Conservation (phyloP, 2,888 invertebrate species). For the Hesperia comma region DNA sequence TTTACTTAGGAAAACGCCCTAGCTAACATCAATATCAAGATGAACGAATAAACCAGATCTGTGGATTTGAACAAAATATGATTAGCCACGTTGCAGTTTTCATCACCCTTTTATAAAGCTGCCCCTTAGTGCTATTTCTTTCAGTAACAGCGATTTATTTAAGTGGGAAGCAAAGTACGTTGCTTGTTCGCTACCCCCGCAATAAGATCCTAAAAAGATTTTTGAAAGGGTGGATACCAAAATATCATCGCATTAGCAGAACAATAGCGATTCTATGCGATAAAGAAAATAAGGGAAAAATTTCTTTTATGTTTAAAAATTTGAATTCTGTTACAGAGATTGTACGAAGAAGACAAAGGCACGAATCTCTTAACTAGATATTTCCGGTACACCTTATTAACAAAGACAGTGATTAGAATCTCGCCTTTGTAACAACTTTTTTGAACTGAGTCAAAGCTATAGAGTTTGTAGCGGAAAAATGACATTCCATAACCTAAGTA, state of each 20-base stretch:
- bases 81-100: conserved; percentile 68
- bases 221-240: conserved; percentile 56
- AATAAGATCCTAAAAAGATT: conserved; percentile 55
- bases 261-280: conserved; percentile 61
- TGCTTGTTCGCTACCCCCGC: conserved; percentile 62
- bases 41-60: conserved; percentile 37
- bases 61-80: conserved; percentile 51
- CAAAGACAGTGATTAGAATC: conserved; percentile 8
- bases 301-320: conserved; percentile 26
- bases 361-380: conserved; percentile 12
- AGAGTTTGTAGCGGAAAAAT: conserved; percentile 39
- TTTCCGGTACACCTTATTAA: conserved; percentile 12
- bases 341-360: conserved; percentile 1
- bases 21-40: conserved; percentile 27
- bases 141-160: conserved; percentile 73
- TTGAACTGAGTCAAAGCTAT: neutral
- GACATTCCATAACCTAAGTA: conserved; percentile 49
- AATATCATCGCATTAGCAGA: conserved; percentile 67
- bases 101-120: conserved; percentile 44
- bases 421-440: conserved; percentile 2
- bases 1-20: conserved; percentile 17
- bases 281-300: conserved; percentile 42
- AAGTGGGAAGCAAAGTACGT: conserved; percentile 60
- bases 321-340: conserved; percentile 23
- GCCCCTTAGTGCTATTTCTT: conserved; percentile 59